Conservation (phyloP, 2,797 vertebrate species). For the Pipistrellus kuhlii region DNA sequence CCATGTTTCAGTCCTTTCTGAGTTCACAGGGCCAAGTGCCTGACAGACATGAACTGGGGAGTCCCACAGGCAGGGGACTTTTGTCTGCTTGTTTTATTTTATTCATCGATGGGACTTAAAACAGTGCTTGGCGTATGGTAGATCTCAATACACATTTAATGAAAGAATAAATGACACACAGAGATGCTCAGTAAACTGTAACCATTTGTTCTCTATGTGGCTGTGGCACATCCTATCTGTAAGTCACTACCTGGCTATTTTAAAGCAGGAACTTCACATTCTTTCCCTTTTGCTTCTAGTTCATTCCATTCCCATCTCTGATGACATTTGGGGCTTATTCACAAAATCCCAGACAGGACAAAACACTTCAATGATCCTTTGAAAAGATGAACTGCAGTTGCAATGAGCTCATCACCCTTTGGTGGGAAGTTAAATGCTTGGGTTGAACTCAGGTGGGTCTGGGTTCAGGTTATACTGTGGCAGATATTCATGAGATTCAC, state of each 20-base stretch:
- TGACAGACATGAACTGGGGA: background rate
- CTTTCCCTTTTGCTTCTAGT: background rate
- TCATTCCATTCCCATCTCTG: background rate
- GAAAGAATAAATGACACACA: background rate
- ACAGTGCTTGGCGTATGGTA: background rate
- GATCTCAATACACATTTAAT: background rate
- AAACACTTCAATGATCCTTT: background rate
- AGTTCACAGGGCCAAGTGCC: background rate
- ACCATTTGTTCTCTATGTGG: background rate
- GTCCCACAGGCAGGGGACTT: background rate
- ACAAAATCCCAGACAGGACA: background rate
- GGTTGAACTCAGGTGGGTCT: background rate
- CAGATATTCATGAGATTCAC: background rate
- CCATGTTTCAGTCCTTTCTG: background rate
- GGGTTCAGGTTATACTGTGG: background rate
- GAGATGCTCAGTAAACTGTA: background rate
- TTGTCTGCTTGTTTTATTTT: background rate
- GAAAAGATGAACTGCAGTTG: background rate
- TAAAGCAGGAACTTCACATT: background rate
- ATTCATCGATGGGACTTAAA: background rate
- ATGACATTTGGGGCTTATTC: background rate
- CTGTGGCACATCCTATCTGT: background rate
- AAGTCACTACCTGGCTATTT: background rate
- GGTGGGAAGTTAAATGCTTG: background rate
- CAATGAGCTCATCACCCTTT: too few relatives aligned